Evolutionary conservation across 30 jellyfish, hydroid and myxozoan genomes (phyloP), one percentile per base, ranked within the genome.

Genomic region (Cassiopea andromeda): DNA sequence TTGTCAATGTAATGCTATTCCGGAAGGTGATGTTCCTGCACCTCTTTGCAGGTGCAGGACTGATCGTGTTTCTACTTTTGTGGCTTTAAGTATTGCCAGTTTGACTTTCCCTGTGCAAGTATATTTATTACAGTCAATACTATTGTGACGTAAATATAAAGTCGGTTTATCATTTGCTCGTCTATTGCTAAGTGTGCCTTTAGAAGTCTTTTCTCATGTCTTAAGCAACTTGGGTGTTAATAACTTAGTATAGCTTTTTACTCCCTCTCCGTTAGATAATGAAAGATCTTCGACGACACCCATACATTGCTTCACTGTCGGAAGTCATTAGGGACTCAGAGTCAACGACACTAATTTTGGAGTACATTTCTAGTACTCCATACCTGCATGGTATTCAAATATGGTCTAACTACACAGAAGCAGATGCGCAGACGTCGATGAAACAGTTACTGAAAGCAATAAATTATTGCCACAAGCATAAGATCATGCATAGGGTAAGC

Each of bases 401-500:
- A 38, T 93, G 98, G 98, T 69, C 98, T 13, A 84, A 86, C 69
- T 93, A 82, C 84, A 81, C 85, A 10, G 98, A 93, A 72, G 44
- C 83, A 14, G 94, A 77, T 79, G 96, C 93, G 17, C 93, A 93
- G 82, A 78, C 73, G 60, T 54, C 93, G 9, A 84, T 85, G 88
- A 93, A 89, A 43, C 98, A 93, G 54, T 49, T 93, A 66, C 84
- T 93, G 59, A 66, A 88, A 27, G 98, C 97, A 9, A 69, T 89
- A 60, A 82, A 87, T 46, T 91, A 80, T 73, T 93, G 98, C 81
- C 98, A 93, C 50, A 75, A 91, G 57, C 92, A 85, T 57, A 85
- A 90, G 54, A 59, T 93, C 18, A 78, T 93, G 15, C 98, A 93
- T 85, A 89, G 98, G 83, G 98, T 93, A 70, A 46, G 97, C 69